Conservation (phyloP, 2,888 invertebrate species). For the Dilophus febrilis region DNA sequence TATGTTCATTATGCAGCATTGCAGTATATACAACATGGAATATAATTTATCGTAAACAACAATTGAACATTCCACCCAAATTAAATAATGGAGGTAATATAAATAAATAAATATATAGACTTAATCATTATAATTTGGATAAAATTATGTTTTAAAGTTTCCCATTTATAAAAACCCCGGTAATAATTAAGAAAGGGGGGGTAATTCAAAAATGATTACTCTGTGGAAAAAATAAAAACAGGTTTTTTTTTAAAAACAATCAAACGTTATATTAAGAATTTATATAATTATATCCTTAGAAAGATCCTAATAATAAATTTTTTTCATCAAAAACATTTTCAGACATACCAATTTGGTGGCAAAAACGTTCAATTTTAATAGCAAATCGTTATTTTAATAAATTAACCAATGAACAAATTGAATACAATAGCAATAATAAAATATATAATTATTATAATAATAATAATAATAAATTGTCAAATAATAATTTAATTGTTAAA, state of each 20-base stretch:
- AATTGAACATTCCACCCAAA: conserved; percentile 17
- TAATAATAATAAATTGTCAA: not conserved
- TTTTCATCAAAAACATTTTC: not conserved
- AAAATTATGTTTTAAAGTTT: too few relatives aligned
- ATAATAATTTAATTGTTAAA: conserved; percentile 5
- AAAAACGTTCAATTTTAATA: conserved; percentile 16
- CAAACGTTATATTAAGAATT: not conserved
- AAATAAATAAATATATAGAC: too few relatives aligned
- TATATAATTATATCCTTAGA: not conserved
- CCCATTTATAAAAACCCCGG: too few relatives aligned
- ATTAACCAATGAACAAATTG: conserved; percentile 1
- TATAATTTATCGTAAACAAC: conserved; percentile 16
- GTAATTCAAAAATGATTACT: too few relatives aligned
- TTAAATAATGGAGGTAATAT: conserved; percentile 17
- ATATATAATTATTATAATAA: not conserved
- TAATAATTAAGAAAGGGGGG: too few relatives aligned
- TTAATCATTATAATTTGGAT: too few relatives aligned
- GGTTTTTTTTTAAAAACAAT: not conserved
- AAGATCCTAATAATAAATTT: too few relatives aligned
- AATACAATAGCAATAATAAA: not conserved
- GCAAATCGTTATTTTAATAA: conserved; percentile 4
- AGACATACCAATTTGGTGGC: conserved; percentile 19
- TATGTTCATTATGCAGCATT: conserved; percentile 14
- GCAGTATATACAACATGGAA: conserved; percentile 19
- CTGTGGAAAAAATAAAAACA: too few relatives aligned